phyloP scores from a whole-genome alignment of 2,888 invertebrate species.

The Axea sp. region DNA sequence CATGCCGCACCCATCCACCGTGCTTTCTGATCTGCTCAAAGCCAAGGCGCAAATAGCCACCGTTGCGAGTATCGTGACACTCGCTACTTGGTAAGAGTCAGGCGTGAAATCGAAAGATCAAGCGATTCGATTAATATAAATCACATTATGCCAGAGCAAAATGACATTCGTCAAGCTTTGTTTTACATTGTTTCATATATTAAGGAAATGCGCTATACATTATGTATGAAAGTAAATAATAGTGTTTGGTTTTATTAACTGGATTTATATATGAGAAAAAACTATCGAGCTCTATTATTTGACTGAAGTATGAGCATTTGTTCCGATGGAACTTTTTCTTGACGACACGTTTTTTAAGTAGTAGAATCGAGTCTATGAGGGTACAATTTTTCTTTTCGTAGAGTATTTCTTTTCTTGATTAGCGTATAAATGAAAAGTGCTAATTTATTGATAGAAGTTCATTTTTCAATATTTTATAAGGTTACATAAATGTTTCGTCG shows the following conservation, averaged over 20 bases:
- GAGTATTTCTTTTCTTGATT: no score
- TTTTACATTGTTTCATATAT: slow-evolving; percentile 51
- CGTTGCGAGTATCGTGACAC: slow-evolving; percentile 37
- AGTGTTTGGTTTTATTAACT: slow-evolving; percentile 26
- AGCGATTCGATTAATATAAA: slow-evolving; percentile 56
- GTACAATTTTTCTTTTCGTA: no score
- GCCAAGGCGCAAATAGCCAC: slow-evolving; percentile 54
- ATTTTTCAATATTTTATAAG: no score
- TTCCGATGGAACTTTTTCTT: slow-evolving; percentile 21
- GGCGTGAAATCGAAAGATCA: slow-evolving; percentile 61
- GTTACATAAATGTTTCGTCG: no score
- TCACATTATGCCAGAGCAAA: slow-evolving; percentile 38
- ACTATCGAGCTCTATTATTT: slow-evolving; percentile 18
- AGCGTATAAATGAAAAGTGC: no score
- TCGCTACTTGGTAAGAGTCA: slow-evolving; percentile 60
- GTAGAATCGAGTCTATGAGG: no score
- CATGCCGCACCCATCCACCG: slow-evolving; percentile 77
- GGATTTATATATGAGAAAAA: slow-evolving; percentile 44
- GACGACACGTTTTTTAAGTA: neutral
- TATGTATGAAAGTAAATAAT: slow-evolving; percentile 52
- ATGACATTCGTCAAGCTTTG: slow-evolving; percentile 43
- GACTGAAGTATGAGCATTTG: slow-evolving; percentile 43
- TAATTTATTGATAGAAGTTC: no score
- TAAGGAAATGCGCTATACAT: slow-evolving; percentile 43
- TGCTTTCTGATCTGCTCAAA: slow-evolving; percentile 62